Evolutionary conservation across 2,797 vertebrate genomes (phyloP).

Genomic region (Pteropus rufus): DNA sequence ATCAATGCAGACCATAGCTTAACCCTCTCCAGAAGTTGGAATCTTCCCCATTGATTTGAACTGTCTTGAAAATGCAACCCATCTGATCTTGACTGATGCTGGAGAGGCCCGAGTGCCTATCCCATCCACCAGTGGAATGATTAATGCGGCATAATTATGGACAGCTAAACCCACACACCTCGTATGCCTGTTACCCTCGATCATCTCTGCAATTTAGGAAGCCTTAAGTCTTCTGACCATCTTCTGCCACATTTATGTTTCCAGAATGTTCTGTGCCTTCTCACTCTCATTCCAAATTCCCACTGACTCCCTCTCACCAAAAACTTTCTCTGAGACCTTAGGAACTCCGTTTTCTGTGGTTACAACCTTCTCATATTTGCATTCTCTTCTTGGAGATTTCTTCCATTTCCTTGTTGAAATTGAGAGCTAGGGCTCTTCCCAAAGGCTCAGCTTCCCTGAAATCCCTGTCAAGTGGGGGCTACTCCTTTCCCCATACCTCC

Average conservation of each 20-base stretch:
- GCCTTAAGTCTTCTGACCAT: not conserved
- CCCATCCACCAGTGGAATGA: not conserved
- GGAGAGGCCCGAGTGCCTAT: not conserved
- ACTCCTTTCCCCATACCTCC: not conserved
- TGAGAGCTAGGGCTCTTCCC: not conserved
- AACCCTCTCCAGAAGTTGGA: not conserved
- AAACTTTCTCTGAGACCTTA: not conserved
- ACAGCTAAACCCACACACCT: not conserved
- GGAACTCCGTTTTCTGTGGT: not conserved
- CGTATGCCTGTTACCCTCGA: not conserved
- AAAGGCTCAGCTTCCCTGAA: not conserved
- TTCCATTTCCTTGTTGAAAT: not conserved
- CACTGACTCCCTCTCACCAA: not conserved
- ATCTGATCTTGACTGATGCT: not conserved
- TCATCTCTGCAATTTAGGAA: not conserved
- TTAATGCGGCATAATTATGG: not conserved
- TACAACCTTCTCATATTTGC: not conserved
- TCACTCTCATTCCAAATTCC: not conserved
- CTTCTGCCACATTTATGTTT: not conserved
- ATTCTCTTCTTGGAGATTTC: not conserved
- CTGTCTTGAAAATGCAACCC: not conserved
- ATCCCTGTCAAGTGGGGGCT: not conserved
- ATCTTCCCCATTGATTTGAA: not conserved
- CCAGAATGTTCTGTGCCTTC: slow-evolving; percentile 3
- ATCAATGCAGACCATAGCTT: not conserved